Evolutionary conservation across 2,797 vertebrate genomes (phyloP).

Genomic region (Anniella stebbinsi): DNA sequence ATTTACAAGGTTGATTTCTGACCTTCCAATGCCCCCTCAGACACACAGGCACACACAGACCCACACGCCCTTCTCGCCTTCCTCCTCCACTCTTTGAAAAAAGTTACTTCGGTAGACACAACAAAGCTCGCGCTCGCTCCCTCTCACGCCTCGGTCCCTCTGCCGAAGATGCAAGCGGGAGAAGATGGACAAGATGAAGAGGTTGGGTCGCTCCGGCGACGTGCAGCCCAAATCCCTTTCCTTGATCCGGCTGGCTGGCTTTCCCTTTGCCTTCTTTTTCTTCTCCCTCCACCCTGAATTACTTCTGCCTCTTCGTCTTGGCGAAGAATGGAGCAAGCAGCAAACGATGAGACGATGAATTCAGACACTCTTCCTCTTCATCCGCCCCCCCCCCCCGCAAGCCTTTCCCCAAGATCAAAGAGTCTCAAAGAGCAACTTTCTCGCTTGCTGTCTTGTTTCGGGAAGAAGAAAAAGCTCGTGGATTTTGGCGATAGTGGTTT

Average conservation of each 20-base stretch:
- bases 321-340: conserved; percentile 68
- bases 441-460: conserved; percentile 73
- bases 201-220: conserved; percentile 74
- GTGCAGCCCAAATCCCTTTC: conserved; percentile 74
- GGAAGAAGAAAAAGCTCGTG: conserved; percentile 67
- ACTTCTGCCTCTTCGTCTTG: conserved; percentile 55
- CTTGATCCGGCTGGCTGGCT: conserved; percentile 46
- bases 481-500: conserved; percentile 60
- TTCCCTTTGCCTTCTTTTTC: conserved; percentile 64
- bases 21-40: conserved; percentile 21
- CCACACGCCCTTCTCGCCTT: conserved; percentile 53
- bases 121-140: conserved; percentile 64
- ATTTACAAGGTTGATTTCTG: conserved; percentile 78
- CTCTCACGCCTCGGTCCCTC: conserved; percentile 65
- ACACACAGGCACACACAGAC: neutral
- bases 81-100: conserved; percentile 65
- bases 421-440: conserved; percentile 85
- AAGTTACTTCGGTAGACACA: conserved; percentile 77
- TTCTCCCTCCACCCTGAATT: conserved; percentile 35
- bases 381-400: conserved; percentile 42
- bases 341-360: conserved; percentile 79
- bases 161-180: conserved; percentile 69
- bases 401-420: conserved; percentile 81
- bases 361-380: conserved; percentile 82
- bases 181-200: conserved; percentile 71